Evolutionary conservation across 2,113 vertebrate genomes (phyloP), one percentile per base, ranked within the genome.

Genomic region (Crotalus viridis): DNA sequence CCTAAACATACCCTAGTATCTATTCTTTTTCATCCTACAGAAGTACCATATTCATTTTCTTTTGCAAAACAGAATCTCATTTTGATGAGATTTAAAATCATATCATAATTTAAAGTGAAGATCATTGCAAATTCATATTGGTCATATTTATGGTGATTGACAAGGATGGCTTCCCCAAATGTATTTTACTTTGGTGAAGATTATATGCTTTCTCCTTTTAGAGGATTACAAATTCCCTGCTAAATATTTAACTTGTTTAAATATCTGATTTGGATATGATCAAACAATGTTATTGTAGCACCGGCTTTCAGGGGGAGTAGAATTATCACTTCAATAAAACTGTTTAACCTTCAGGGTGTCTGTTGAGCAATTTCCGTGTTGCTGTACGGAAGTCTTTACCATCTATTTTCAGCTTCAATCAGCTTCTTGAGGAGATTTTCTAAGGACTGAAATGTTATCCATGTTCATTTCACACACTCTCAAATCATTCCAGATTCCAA

Each of bases 61-160:
- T 21, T 89, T 90, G n/a, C n/a, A 13, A 86, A 87, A 43, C 48
- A 86, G 39, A 88, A 92, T 90, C 46, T 90, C 43, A n/a, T 87
- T 43, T 33, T 86, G 81, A 89, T 33, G 61, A n/a, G 48, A n/a
- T 87, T 93, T 90, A 87, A 86, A 86, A 43, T 48, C 39, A 81
- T 48, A 15, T 3, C 55, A 85, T 51, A 59, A 33, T 43, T 81
- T 43, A 81, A 81, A 81, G 19, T 81, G 33, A 81, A 81, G 74
- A 81, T 21, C 43, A n/a, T 10, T 48, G 69, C 22, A 61, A 69
- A 92, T 87, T 46, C 86, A 92, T 48, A 24, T 57, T n/a, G 48
- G 87, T 81, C 89, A 74, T 48, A 74, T 46, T 57, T 55, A 91
- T 64, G 48, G 19, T 51, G 54, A 39, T 48, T 61, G 26, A 69